Percentiles rank a stretch among this genome's conserved stretches.
These are phyloP conservation scores for Tetranychus piercei DNA, from an alignment of 2,888 invertebrate genomes.

Conservation along the genomic window DNA sequence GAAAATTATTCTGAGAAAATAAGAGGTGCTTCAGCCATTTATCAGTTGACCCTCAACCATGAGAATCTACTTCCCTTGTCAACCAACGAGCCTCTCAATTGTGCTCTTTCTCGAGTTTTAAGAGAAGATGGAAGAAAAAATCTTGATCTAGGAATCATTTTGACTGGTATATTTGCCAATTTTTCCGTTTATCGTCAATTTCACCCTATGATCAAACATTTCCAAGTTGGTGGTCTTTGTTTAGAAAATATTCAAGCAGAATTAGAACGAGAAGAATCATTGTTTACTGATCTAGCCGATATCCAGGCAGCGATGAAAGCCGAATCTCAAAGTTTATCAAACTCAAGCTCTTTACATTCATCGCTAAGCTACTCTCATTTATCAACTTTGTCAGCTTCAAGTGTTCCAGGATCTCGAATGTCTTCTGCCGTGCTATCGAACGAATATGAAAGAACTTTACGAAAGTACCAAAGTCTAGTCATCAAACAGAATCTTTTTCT, in stretches of 20 bases:
- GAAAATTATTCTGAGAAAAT: slow-evolving; percentile 71
- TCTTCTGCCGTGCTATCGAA: slow-evolving; percentile 2
- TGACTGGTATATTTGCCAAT: slow-evolving; percentile 89
- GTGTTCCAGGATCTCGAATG: slow-evolving; percentile 15
- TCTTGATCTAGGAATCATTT: slow-evolving; percentile 84
- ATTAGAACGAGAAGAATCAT: slow-evolving; percentile 73
- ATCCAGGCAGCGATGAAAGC: slow-evolving; percentile 28
- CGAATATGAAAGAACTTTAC: slow-evolving; percentile 57
- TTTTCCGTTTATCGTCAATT: slow-evolving; percentile 89
- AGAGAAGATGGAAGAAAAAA: slow-evolving; percentile 95
- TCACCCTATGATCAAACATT: slow-evolving; percentile 65
- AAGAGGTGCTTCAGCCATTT: slow-evolving; percentile 64
- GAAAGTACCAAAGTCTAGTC: slow-evolving; percentile 58
- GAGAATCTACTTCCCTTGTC: slow-evolving; percentile 83
- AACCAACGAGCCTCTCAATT: slow-evolving; percentile 81
- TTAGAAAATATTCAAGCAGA: slow-evolving; percentile 94
- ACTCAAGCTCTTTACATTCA: neutral
- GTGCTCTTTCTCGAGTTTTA: slow-evolving; percentile 80
- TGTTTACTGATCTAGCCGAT: slow-evolving; percentile 42
- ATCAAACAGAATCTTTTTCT: slow-evolving; percentile 49
- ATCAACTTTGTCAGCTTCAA: slow-evolving; percentile 6
- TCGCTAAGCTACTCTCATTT: neutral
- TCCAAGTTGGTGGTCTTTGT: slow-evolving; percentile 77
- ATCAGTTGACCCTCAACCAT: slow-evolving; percentile 75
- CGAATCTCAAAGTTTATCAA: neutral